Percentiles rank a stretch among this genome's conserved stretches.
Evolutionary conservation across 2,888 invertebrate genomes (phyloP).

Genomic region (Branchipolynoe longqiensis): DNA sequence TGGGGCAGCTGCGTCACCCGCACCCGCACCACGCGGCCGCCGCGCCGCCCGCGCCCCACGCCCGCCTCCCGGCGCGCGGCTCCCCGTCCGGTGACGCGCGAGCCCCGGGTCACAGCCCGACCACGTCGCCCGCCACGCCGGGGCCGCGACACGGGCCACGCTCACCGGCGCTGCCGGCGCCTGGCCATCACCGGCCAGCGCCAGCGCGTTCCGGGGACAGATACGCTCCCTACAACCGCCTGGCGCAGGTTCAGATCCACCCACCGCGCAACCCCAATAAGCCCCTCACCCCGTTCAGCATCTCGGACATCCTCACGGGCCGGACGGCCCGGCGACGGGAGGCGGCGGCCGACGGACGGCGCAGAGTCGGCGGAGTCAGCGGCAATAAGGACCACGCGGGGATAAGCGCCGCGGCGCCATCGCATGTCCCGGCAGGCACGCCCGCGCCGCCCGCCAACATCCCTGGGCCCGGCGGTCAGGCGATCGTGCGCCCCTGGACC

Average conservation of each 20-base stretch:
- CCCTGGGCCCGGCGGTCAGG: slow-evolving; percentile 1
- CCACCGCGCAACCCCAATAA: slow-evolving; percentile 66
- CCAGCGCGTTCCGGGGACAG: neutral
- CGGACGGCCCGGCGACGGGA: neutral
- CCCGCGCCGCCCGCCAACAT: slow-evolving; percentile 29
- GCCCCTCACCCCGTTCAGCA: slow-evolving; percentile 64
- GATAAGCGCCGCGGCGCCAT: neutral
- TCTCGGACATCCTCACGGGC: slow-evolving; percentile 65
- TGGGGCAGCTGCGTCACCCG: slow-evolving; percentile 23
- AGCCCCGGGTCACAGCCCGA: slow-evolving; percentile 33
- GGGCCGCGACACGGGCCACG: neutral
- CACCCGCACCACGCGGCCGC: slow-evolving; percentile 6
- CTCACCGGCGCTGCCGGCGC: slow-evolving; percentile 8
- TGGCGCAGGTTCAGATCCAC: slow-evolving; percentile 62
- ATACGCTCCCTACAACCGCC: slow-evolving; percentile 55
- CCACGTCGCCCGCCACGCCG: neutral
- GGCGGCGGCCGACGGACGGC: neutral
- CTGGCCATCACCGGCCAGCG: neutral
- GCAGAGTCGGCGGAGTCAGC: neutral
- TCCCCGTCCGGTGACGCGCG: neutral
- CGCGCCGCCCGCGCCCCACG: neutral
- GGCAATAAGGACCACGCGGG: neutral
- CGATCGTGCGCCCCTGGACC: slow-evolving; percentile 62
- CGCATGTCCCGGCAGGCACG: neutral
- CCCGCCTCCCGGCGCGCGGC: neutral